A percentile compares a stretch with the other conserved stretches of the same genome.
These are phyloP conservation scores for Cyclophora albipunctata DNA, from an alignment of 2,888 invertebrate species.

Conservation along the genomic window DNA sequence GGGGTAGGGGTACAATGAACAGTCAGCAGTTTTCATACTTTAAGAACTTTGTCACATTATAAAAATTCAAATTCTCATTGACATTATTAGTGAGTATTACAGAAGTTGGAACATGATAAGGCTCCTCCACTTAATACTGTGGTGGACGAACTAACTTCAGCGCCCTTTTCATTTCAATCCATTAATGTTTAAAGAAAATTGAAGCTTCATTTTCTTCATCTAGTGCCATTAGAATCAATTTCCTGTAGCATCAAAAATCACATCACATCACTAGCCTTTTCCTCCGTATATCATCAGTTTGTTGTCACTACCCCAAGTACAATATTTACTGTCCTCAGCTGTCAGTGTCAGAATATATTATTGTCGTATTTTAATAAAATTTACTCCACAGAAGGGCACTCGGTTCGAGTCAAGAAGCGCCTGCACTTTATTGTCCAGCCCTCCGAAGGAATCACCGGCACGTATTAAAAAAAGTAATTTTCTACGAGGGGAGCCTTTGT, in stretches of 20 bases:
- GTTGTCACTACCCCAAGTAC: conserved; percentile 7
- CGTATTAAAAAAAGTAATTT: conserved; percentile 24
- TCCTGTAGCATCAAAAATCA: background rate
- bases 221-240: background rate
- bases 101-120: background rate
- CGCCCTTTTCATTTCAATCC: background rate
- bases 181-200: background rate
- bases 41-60: background rate
- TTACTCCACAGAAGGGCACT: conserved; percentile 33
- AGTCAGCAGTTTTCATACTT: background rate
- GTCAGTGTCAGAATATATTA: conserved; percentile 35
- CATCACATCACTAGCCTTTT: background rate
- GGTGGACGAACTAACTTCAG: background rate
- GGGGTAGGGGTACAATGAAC: too few relatives aligned
- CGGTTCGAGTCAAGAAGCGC: conserved; percentile 28
- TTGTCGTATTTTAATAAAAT: conserved; percentile 50
- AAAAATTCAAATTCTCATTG: background rate
- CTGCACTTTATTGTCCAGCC: conserved; percentile 43
- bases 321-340: conserved; percentile 24
- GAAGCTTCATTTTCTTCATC: background rate
- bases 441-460: conserved; percentile 13
- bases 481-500: conserved; percentile 5
- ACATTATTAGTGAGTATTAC: background rate
- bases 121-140: background rate
- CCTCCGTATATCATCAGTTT: conserved; percentile 15